phyloP scores from a whole-genome alignment of 2,113 vertebrate genomes.

The Sturnus vulgaris region DNA sequence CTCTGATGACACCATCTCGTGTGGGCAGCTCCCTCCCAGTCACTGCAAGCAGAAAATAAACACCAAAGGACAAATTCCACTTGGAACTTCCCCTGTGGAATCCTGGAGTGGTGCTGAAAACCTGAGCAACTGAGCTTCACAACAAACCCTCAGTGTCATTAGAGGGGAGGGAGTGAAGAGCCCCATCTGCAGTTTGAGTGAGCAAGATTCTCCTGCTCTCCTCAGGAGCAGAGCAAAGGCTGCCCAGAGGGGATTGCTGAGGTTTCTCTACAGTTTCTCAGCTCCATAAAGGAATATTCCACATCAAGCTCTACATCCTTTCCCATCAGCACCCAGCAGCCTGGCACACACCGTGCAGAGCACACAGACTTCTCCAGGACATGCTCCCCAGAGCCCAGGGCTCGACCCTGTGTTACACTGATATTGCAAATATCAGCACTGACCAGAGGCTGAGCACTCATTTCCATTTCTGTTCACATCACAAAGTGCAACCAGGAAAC shows the following conservation, averaged over 20 bases:
- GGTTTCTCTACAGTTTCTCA: not conserved
- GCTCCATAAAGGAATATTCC: rapidly evolving
- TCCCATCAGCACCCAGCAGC: not conserved
- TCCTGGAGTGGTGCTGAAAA: not conserved
- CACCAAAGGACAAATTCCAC: not conserved
- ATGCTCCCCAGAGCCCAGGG: not conserved
- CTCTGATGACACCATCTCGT: not conserved
- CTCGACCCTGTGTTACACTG: not conserved
- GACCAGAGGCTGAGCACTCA: not conserved
- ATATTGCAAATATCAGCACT: not conserved
- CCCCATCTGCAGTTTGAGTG: not conserved
- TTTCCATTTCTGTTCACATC: not conserved
- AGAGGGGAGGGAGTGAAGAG: not conserved
- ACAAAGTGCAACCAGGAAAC: not conserved
- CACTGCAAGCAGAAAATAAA: not conserved
- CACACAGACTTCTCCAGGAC: not conserved
- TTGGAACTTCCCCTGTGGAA: not conserved
- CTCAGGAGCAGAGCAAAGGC: not conserved
- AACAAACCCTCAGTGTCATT: not conserved
- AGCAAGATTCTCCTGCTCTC: not conserved
- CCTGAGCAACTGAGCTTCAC: not conserved
- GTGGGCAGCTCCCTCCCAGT: not conserved
- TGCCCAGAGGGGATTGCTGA: rapidly evolving
- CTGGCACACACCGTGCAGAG: not conserved
- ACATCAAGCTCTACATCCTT: not conserved